A percentile compares a stretch with the other conserved stretches of the same genome.
Conservation (phyloP, 2,797 vertebrate genomes). For the Phaenicophaeus curvirostris region DNA sequence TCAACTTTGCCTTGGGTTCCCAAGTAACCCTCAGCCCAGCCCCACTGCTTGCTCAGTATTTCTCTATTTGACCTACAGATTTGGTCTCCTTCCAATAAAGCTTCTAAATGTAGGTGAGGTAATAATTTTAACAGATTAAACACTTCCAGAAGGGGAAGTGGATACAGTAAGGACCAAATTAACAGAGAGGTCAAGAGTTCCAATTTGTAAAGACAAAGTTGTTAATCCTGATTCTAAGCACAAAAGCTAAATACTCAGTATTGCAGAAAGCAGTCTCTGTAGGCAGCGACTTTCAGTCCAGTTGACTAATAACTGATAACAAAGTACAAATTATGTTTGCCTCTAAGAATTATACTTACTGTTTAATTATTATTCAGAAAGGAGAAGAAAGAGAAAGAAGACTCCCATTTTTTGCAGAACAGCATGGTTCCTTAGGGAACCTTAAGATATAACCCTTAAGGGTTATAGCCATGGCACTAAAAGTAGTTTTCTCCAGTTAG, state of each 20-base stretch:
- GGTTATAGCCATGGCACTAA: not conserved
- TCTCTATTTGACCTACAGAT: not conserved
- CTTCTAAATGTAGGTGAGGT: not conserved
- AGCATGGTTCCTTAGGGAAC: not conserved
- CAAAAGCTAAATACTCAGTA: not conserved
- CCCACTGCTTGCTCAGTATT: not conserved
- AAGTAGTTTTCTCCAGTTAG: not conserved
- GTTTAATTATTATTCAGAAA: not conserved
- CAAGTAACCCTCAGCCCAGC: not conserved
- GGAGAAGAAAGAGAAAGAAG: not conserved
- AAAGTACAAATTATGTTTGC: not conserved
- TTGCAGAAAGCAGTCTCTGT: too few species aligned
- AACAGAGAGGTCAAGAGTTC: not conserved
- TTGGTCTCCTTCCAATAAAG: conserved; percentile 32
- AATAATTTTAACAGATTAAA: conserved; percentile 47
- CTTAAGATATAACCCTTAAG: not conserved
- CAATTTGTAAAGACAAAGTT: not conserved
- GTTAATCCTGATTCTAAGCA: not conserved
- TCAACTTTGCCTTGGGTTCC: not conserved
- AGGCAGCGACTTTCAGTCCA: not conserved
- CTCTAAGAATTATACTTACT: not conserved
- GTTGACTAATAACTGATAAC: not conserved
- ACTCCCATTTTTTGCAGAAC: not conserved
- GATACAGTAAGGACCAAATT: conserved; percentile 29
- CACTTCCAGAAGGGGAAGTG: not conserved